phyloP scores from a whole-genome alignment of 2,888 invertebrate species.

The Andrena bucephala region DNA sequence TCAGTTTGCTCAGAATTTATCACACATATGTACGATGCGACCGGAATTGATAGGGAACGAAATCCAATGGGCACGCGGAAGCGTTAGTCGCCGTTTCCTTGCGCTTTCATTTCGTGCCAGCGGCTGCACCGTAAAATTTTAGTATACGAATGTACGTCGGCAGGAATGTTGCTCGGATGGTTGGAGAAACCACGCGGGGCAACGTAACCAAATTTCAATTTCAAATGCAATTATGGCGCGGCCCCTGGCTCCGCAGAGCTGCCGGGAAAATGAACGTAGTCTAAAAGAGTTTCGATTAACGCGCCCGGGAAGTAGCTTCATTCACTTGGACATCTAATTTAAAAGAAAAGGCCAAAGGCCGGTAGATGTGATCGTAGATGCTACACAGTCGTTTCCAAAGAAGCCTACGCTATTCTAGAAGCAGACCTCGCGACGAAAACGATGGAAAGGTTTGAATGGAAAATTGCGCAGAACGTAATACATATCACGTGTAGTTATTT shows the following conservation, averaged over 20 bases:
- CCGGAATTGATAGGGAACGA: no score
- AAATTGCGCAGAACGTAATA: slow-evolving; percentile 31
- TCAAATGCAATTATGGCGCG: slow-evolving; percentile 43
- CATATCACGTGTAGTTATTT: slow-evolving; percentile 16
- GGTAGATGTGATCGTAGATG: not conserved
- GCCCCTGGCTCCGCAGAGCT: not conserved
- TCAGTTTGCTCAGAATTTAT: not conserved
- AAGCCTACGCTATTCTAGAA: not conserved
- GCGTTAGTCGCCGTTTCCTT: no score
- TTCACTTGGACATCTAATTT: no score
- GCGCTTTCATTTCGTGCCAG: not conserved
- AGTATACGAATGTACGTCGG: not conserved
- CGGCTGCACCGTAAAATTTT: not conserved
- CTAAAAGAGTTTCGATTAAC: not conserved
- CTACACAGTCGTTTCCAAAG: slow-evolving; percentile 2
- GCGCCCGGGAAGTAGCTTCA: not conserved
- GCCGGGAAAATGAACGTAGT: not conserved
- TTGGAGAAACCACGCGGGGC: no score
- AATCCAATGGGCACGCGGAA: no score
- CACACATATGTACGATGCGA: no score
- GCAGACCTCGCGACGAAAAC: not conserved
- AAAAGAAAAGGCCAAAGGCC: not conserved
- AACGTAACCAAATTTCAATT: slow-evolving; percentile 31
- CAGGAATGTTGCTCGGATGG: not conserved
- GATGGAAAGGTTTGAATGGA: not conserved